phyloP scores from a whole-genome alignment of 2,888 invertebrate species.

The Tolmerus cingulatus region DNA sequence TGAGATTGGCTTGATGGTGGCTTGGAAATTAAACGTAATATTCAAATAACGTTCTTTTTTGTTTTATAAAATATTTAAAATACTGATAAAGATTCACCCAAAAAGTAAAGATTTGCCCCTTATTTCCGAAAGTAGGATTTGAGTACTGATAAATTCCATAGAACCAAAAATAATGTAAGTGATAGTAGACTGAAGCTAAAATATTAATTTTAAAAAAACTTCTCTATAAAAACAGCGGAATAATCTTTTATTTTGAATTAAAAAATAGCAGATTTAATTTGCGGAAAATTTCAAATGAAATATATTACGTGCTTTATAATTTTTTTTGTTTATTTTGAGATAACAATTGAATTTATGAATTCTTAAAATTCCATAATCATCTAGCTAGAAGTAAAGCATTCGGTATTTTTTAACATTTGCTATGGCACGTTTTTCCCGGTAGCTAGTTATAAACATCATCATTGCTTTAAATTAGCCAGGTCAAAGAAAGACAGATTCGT shows the following conservation, averaged over 20 bases:
- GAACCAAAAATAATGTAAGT: not conserved
- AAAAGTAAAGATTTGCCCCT: too few relatives aligned
- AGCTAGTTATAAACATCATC: too few relatives aligned
- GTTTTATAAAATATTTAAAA: too few relatives aligned
- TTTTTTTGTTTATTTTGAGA: not conserved
- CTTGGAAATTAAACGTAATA: too few relatives aligned
- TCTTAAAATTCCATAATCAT: not conserved
- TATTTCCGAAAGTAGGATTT: not conserved
- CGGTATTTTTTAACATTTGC: too few relatives aligned
- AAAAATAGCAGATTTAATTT: not conserved
- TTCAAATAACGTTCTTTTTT: too few relatives aligned
- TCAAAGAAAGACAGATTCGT: not conserved
- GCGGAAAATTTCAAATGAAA: not conserved
- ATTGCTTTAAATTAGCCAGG: not conserved
- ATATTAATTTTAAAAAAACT: too few relatives aligned
- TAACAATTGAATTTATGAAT: not conserved
- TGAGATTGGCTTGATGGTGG: too few relatives aligned
- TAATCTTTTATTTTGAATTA: not conserved
- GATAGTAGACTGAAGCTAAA: not conserved
- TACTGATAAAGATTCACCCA: too few relatives aligned
- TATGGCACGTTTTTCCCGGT: too few relatives aligned
- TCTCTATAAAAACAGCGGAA: not conserved
- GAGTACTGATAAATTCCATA: not conserved
- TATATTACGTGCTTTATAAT: not conserved
- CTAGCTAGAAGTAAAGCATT: too few relatives aligned